Evolutionary conservation across 2,113 vertebrate genomes (phyloP).

Genomic region (Lates calcarifer): DNA sequence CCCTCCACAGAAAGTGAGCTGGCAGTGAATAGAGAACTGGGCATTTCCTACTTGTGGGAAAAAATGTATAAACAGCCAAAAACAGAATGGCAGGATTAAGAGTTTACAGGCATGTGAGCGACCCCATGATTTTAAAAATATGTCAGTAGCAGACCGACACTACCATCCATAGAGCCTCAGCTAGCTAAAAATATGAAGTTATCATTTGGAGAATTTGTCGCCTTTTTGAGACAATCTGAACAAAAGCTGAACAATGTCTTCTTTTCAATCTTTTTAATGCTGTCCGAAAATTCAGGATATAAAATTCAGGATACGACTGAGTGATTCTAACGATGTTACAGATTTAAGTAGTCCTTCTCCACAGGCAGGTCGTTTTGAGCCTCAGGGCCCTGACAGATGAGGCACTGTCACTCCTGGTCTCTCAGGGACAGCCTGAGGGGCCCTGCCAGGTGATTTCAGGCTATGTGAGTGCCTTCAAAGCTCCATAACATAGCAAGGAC

Average conservation of each 20-base stretch:
- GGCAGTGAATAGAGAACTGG: too few species aligned
- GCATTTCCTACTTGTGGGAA: too few species aligned
- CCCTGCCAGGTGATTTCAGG: conserved; percentile 46
- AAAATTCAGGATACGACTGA: background rate
- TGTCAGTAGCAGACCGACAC: background rate
- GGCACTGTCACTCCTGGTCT: conserved; percentile 14
- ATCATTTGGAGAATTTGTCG: background rate
- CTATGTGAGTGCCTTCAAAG: conserved; percentile 20
- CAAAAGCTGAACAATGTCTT: background rate
- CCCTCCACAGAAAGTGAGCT: too few species aligned
- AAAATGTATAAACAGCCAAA: too few species aligned
- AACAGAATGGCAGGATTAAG: background rate
- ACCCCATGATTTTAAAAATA: background rate
- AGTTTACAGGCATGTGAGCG: background rate
- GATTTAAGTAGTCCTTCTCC: background rate
- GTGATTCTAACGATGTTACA: background rate
- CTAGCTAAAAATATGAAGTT: conserved; percentile 1
- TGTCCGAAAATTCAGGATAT: background rate
- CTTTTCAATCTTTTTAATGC: background rate
- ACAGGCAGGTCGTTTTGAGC: conserved; percentile 19
- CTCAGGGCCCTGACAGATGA: conserved; percentile 29
- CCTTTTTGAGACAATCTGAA: background rate
- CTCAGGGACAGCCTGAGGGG: conserved; percentile 16
- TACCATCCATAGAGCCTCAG: background rate
- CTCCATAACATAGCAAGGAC: conserved; percentile 3